A percentile compares a stretch with the other conserved stretches of the same genome.
phyloP scores from a whole-genome alignment of 2,113 vertebrate species.

The Otolemur garnettii region DNA sequence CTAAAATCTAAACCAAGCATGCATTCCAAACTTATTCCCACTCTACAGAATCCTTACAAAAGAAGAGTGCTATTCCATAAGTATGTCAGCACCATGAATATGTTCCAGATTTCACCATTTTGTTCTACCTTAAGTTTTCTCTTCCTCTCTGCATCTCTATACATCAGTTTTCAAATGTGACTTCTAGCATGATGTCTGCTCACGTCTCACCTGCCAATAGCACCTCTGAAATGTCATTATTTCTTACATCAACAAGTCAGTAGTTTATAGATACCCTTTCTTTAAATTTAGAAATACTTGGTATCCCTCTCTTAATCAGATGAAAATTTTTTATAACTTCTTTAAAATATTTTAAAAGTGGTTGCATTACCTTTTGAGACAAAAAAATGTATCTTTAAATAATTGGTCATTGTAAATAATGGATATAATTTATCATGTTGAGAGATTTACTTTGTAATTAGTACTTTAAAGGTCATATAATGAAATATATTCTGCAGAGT shows the following conservation, averaged over 20 bases:
- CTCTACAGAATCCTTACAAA: background rate
- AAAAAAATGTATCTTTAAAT: slow-evolving; percentile 46
- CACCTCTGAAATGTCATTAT: background rate
- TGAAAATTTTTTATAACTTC: background rate
- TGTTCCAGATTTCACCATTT: background rate
- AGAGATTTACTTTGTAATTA: background rate
- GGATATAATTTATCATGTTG: background rate
- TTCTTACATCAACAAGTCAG: background rate
- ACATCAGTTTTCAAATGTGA: background rate
- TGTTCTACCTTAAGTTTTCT: background rate
- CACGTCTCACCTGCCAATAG: background rate
- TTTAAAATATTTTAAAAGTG: background rate
- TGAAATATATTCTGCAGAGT: background rate
- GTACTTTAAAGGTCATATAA: slow-evolving; percentile 25
- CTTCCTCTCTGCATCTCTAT: background rate
- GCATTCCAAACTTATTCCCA: background rate
- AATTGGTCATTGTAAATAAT: background rate
- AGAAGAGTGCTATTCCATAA: background rate
- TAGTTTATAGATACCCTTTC: background rate
- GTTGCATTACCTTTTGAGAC: background rate
- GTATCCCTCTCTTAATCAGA: no score
- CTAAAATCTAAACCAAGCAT: background rate
- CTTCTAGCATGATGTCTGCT: background rate
- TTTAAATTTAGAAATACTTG: no score
- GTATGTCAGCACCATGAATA: background rate